A percentile compares a stretch with the other conserved stretches of the same genome.
These are phyloP conservation scores for Etheostoma nigrum DNA, from an alignment of 2,797 vertebrate species.

Conservation along the genomic window DNA sequence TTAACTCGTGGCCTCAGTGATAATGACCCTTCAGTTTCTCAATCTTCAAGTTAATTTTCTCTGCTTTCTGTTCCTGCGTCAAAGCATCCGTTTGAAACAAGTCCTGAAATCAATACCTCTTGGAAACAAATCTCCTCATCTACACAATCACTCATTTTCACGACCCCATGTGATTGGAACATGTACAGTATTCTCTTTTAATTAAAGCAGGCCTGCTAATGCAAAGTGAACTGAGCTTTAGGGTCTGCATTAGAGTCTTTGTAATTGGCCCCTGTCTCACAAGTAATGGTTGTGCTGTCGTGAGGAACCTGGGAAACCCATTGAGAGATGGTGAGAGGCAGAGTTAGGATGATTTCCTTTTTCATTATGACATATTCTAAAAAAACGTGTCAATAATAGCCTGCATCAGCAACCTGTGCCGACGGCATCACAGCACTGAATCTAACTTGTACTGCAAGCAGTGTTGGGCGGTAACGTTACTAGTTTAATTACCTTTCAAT, in stretches of 20 bases:
- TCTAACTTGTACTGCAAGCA: too few species aligned
- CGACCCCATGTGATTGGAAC: conserved; percentile 35
- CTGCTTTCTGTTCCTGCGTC: conserved; percentile 24
- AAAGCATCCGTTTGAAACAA: conserved; percentile 36
- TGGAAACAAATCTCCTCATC: conserved; percentile 52
- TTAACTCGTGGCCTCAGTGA: neutral
- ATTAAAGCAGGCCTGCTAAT: conserved; percentile 71
- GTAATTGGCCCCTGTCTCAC: conserved; percentile 64
- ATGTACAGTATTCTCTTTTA: conserved; percentile 54
- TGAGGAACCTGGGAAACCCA: conserved; percentile 73
- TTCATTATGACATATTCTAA: too few species aligned
- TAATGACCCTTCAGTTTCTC: conserved; percentile 20
- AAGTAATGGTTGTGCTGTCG: conserved; percentile 76
- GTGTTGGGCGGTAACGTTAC: too few species aligned
- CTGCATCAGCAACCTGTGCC: too few species aligned
- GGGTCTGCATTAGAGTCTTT: conserved; percentile 61
- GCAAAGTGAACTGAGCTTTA: conserved; percentile 56
- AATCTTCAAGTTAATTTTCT: conserved; percentile 33
- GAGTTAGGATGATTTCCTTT: too few species aligned
- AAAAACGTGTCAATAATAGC: too few species aligned
- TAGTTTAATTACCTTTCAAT: too few species aligned
- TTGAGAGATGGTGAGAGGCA: conserved; percentile 69
- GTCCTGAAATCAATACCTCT: conserved; percentile 65
- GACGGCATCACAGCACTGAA: too few species aligned
- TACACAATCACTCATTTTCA: conserved; percentile 17